A percentile compares a stretch with the other conserved stretches of the same genome.
Evolutionary conservation across 2,113 vertebrate genomes (phyloP).

Genomic region (Ceuthmochares aereus): DNA sequence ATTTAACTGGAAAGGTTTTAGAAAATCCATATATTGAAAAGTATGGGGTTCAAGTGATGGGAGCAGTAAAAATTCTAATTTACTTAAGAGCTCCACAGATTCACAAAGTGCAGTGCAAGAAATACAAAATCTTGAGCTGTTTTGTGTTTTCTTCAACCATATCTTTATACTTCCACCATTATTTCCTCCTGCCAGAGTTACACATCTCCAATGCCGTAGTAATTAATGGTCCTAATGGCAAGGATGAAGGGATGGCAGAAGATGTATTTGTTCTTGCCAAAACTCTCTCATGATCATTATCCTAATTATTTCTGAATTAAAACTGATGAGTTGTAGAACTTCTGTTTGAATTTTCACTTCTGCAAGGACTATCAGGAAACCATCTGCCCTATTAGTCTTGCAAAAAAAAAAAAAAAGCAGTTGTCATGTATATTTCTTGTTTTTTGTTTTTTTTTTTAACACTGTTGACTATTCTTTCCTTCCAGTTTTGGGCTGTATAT

Average conservation of each 20-base stretch:
- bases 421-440: not conserved
- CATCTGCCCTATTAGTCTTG: not conserved
- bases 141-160: not conserved
- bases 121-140: not conserved
- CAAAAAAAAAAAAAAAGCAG: not conserved
- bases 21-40: not conserved
- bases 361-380: not conserved
- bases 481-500: not conserved
- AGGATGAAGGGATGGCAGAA: not conserved
- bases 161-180: not conserved
- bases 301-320: not conserved
- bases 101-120: not conserved
- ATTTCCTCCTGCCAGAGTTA: not conserved
- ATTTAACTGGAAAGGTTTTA: not conserved
- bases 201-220: rapidly evolving
- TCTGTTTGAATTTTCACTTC: not conserved
- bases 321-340: not conserved
- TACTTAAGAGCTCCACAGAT: not conserved
- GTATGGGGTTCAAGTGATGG: not conserved
- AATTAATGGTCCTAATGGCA: not conserved
- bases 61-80: not conserved
- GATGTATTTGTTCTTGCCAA: not conserved
- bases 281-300: not conserved
- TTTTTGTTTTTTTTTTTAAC: not conserved
- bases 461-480: not conserved